A percentile compares a stretch with the other conserved stretches of the same genome.
Evolutionary conservation across 2,113 vertebrate species (phyloP).

Genomic region (Ornithorhynchus anatinus): DNA sequence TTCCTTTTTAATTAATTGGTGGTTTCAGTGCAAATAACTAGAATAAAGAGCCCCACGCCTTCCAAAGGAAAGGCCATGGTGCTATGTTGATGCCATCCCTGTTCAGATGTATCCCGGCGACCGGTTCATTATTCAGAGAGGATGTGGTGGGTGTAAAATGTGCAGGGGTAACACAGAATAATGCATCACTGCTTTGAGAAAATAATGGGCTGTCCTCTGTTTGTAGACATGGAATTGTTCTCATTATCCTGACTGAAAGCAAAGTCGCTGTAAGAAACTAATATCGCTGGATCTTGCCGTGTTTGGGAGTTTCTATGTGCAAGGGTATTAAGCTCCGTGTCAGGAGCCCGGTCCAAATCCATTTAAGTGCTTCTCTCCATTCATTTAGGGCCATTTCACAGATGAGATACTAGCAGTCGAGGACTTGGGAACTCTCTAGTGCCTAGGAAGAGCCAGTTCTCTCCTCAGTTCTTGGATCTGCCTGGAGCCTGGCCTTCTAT

Average conservation of each 20-base stretch:
- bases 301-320: constrained; percentile 48
- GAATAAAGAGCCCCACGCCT: not conserved
- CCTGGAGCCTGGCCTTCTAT: too few species aligned
- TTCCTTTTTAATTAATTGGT: not conserved
- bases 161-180: constrained; percentile 79
- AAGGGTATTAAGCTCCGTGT: constrained; percentile 22
- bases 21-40: not conserved
- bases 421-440: too few species aligned
- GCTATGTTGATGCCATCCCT: constrained; percentile 48
- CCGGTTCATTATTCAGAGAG: constrained; percentile 80
- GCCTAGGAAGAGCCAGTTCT: too few species aligned
- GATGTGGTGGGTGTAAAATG: constrained; percentile 81
- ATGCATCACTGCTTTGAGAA: constrained; percentile 76
- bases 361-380: not conserved
- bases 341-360: constrained; percentile 16
- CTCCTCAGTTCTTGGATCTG: too few species aligned
- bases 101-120: constrained; percentile 24
- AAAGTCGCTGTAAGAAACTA: constrained; percentile 35
- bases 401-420: not conserved
- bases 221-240: constrained; percentile 83
- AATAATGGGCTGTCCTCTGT: constrained; percentile 78
- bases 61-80: not conserved
- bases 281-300: constrained; percentile 9
- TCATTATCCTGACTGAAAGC: constrained; percentile 50
- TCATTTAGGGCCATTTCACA: not conserved